Evolutionary conservation across 1,140 invertebrate genomes (phyloP).

Genomic region (Drosophila sproati): DNA sequence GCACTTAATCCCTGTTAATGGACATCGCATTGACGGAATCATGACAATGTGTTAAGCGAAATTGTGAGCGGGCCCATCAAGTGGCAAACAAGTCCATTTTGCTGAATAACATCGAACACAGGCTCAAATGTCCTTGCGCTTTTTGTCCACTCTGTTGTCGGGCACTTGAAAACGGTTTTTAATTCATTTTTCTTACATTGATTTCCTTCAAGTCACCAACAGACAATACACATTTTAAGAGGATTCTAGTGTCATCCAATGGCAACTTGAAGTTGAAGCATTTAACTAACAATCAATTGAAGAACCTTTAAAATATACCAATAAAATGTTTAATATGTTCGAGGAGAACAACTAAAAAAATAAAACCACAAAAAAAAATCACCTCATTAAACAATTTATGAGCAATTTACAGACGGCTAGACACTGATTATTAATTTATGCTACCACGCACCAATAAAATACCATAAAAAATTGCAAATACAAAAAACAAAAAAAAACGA

Average conservation of each 20-base stretch:
- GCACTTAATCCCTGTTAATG: too few species aligned
- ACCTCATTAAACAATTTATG: constrained; percentile 48
- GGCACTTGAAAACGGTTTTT: constrained; percentile 21
- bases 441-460: constrained; percentile 55
- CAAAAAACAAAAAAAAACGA: too few species aligned
- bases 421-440: constrained; percentile 66
- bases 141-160: not conserved
- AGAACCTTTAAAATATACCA: too few species aligned
- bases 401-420: constrained; percentile 67
- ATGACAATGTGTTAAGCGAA: too few species aligned
- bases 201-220: constrained; percentile 4
- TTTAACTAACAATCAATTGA: too few species aligned
- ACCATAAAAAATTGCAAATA: not conserved
- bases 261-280: too few species aligned
- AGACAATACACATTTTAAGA: too few species aligned
- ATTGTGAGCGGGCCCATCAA: constrained; percentile 13
- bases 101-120: constrained; percentile 13
- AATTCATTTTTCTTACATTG: constrained; percentile 28
- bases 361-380: not conserved
- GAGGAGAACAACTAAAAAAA: too few species aligned
- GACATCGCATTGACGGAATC: too few species aligned
- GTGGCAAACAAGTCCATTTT: constrained; percentile 35
- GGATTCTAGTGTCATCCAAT: too few species aligned
- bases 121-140: constrained; percentile 15
- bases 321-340: too few species aligned